Conservation (phyloP, 1,140 invertebrate species). For the Ladona fulva region DNA sequence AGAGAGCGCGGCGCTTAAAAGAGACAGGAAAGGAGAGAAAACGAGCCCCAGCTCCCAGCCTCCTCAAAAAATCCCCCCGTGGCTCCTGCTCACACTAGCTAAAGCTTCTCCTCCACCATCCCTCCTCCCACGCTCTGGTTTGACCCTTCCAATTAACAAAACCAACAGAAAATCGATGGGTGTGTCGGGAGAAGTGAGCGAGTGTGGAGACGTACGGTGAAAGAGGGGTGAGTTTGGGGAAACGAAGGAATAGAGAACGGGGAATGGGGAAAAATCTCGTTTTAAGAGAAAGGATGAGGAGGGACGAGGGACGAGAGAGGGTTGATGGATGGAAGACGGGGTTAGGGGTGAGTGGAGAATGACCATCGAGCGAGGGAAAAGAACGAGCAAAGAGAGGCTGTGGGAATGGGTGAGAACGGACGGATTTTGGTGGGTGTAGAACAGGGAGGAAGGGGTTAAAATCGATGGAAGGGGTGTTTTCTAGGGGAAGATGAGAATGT, state of each 20-base stretch:
- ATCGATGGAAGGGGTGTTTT: not conserved
- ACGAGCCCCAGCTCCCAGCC: not conserved
- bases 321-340: not conserved
- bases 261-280: not conserved
- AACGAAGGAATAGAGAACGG: not conserved
- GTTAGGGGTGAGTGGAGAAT: not conserved
- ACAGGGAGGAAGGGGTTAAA: not conserved
- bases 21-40: no score
- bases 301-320: not conserved
- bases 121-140: not conserved
- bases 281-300: not conserved
- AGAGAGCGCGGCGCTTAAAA: no score
- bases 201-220: not conserved
- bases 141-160: conserved; percentile 9
- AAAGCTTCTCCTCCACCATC: not conserved
- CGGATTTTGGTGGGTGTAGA: not conserved
- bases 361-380: not conserved
- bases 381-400: not conserved
- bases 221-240: not conserved
- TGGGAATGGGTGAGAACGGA: not conserved
- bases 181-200: not conserved
- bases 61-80: not conserved
- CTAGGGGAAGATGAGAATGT: not conserved
- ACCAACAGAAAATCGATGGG: conserved; percentile 4
- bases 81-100: not conserved